Evolutionary conservation across 2,888 invertebrate genomes (phyloP).

Genomic region (Rhabditoides inermis): DNA sequence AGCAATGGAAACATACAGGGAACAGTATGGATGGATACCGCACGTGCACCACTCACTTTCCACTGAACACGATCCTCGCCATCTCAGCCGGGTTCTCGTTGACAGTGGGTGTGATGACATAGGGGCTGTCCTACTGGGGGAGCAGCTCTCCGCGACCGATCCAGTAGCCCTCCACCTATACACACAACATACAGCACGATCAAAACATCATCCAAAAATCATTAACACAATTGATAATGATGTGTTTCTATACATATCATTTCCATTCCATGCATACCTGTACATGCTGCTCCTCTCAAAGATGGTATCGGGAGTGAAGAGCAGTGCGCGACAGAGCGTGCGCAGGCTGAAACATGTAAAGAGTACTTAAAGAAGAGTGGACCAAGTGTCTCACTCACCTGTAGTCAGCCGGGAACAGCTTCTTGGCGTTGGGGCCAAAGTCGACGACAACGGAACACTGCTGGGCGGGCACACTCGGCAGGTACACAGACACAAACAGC

Average conservation of each 20-base stretch:
- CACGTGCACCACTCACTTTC: slow-evolving; percentile 16
- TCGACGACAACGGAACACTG: slow-evolving; percentile 63
- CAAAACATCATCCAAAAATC: no score
- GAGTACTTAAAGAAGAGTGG: neutral
- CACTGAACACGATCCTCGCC: slow-evolving; percentile 69
- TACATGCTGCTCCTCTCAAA: no score
- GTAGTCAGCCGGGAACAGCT: slow-evolving; percentile 25
- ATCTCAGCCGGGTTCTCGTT: slow-evolving; percentile 79
- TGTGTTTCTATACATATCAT: no score
- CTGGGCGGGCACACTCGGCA: slow-evolving; percentile 61
- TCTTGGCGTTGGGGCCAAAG: slow-evolving; percentile 66
- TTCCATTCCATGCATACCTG: no score
- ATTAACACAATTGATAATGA: no score
- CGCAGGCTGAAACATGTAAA: slow-evolving; percentile 63
- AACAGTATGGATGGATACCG: no score
- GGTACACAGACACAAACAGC: slow-evolving; percentile 60
- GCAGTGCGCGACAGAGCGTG: slow-evolving; percentile 83
- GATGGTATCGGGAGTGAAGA: slow-evolving; percentile 73
- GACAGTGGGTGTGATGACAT: slow-evolving; percentile 83
- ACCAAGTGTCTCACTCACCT: slow-evolving; percentile 14
- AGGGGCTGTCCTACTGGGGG: slow-evolving; percentile 54
- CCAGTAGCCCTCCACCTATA: slow-evolving; percentile 79
- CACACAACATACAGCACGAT: neutral
- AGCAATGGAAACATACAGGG: slow-evolving; percentile 68
- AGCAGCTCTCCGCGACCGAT: slow-evolving; percentile 58